A percentile compares a stretch with the other conserved stretches of the same genome.
These are phyloP conservation scores for Xenops minutus DNA, from an alignment of 2,797 vertebrate genomes.

Conservation along the genomic window DNA sequence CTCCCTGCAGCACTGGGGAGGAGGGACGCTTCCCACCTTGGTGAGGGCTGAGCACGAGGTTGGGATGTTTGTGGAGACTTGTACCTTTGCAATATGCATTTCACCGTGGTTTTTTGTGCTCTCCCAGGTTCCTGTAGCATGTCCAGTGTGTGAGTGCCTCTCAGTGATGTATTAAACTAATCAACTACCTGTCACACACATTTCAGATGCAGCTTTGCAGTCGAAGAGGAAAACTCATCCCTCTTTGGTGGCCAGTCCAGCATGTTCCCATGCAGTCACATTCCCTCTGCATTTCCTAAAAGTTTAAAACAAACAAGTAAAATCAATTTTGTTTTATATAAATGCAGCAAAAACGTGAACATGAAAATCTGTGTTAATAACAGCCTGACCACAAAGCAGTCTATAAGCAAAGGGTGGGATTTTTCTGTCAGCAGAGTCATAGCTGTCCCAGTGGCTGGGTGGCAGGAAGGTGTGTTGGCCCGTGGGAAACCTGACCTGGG, in stretches of 20 bases:
- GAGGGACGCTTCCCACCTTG: accelerated
- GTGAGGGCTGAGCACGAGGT: neutral
- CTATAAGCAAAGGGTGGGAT: neutral
- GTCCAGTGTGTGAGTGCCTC: neutral
- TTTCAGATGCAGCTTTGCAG: neutral
- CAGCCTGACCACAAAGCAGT: neutral
- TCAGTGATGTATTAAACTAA: neutral
- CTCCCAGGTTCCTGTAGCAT: neutral
- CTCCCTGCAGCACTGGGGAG: accelerated
- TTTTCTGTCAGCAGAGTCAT: neutral
- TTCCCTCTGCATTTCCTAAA: neutral
- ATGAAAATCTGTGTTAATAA: neutral
- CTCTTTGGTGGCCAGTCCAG: neutral
- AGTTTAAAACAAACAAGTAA: neutral
- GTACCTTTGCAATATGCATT: neutral
- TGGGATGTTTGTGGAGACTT: neutral
- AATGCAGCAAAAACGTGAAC: neutral
- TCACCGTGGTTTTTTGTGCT: neutral
- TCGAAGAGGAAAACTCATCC: neutral
- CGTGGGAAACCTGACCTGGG: constrained; percentile 44
- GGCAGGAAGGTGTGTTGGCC: constrained; percentile 23
- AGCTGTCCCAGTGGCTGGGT: constrained; percentile 1
- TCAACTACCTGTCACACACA: neutral
- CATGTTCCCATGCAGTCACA: neutral
- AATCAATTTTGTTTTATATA: neutral